Conservation (phyloP, 2,113 vertebrate species). For the Hydrochoerus hydrochaeris region DNA sequence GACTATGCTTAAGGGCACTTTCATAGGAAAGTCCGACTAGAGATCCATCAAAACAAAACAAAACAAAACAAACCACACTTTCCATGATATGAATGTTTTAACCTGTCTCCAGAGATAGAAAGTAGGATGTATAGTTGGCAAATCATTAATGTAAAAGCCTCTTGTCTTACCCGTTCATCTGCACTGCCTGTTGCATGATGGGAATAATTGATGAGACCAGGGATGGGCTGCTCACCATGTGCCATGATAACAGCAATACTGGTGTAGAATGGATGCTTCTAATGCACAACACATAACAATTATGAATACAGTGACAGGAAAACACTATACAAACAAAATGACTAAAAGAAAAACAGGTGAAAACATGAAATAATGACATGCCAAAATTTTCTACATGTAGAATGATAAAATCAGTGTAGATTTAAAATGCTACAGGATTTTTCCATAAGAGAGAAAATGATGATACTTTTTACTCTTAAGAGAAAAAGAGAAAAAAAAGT, state of each 20-base stretch:
- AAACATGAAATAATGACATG: conserved; percentile 81
- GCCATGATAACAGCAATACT: conserved; percentile 96
- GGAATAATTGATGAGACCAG: conserved; percentile 91
- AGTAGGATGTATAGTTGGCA: conserved; percentile 79
- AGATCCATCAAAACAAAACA: conserved; percentile 65
- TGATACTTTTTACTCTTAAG: conserved; percentile 76
- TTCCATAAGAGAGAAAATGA: conserved; percentile 76
- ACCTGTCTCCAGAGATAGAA: conserved; percentile 64
- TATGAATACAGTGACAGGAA: conserved; percentile 87
- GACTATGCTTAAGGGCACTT: conserved; percentile 49
- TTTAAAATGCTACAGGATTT: conserved; percentile 69
- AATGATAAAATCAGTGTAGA: conserved; percentile 76
- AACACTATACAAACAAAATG: conserved; percentile 86
- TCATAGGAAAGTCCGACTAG: conserved; percentile 45
- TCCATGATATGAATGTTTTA: conserved; percentile 42
- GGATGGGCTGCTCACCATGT: conserved; percentile 93
- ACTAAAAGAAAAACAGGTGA: conserved; percentile 80
- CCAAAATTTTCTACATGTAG: conserved; percentile 64
- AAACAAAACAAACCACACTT: conserved; percentile 68
- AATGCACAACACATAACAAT: conserved; percentile 92
- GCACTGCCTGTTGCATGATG: conserved; percentile 93
- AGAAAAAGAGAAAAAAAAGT: conserved; percentile 78
- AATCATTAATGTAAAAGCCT: conserved; percentile 84
- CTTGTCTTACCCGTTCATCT: conserved; percentile 90
- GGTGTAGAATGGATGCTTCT: conserved; percentile 92